phyloP scores from a whole-genome alignment of 2,113 vertebrate genomes.

The Mohoua ochrocephala region DNA sequence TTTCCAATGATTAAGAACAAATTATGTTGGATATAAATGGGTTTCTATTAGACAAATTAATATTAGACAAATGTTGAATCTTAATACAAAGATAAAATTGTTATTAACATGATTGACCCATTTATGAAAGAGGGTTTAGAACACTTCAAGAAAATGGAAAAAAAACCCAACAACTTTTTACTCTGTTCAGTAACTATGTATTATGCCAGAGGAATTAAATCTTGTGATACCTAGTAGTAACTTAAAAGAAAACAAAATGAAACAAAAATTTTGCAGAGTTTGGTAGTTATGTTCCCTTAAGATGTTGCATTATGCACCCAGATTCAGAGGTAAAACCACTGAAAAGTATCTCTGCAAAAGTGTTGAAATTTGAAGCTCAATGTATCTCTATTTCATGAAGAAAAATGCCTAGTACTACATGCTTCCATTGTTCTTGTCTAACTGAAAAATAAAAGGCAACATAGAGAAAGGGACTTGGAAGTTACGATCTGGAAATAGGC shows the following conservation, averaged over 20 bases:
- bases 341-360: not conserved
- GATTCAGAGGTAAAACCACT: not conserved
- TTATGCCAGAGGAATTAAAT: not conserved
- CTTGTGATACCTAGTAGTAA: not conserved
- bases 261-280: not conserved
- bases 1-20: not conserved
- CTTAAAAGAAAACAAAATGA: not conserved
- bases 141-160: not conserved
- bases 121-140: not conserved
- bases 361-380: not conserved
- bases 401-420: not conserved
- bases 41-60: not conserved
- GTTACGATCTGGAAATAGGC: not conserved
- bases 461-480: not conserved
- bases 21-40: not conserved
- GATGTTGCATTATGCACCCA: not conserved
- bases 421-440: not conserved
- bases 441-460: not conserved
- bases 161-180: accelerated
- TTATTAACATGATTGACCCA: not conserved
- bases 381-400: not conserved
- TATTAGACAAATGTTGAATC: not conserved
- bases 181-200: not conserved
- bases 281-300: not conserved
- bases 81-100: not conserved